A percentile compares a stretch with the other conserved stretches of the same genome.
Evolutionary conservation across 2,888 invertebrate species (phyloP).

Genomic region (Cryptocephalus moraei): DNA sequence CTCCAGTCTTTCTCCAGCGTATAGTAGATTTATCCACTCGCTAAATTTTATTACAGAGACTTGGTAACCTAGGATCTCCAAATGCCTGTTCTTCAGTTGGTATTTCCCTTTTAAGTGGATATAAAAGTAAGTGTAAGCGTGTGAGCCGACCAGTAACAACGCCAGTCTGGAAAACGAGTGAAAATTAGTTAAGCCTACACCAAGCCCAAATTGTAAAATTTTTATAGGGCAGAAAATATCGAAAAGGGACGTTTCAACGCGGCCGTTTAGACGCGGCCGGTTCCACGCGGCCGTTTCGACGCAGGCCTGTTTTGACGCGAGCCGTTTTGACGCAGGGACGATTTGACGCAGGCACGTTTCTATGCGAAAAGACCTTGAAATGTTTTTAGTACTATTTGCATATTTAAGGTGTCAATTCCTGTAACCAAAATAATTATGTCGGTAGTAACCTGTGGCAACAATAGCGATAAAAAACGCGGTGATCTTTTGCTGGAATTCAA

Average conservation of each 20-base stretch:
- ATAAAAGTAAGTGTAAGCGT: constrained; percentile 41
- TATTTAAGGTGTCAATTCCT: too few species aligned
- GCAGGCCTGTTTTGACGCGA: too few species aligned
- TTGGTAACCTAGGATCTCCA: constrained; percentile 54
- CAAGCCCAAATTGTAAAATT: background rate
- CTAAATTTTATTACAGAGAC: constrained; percentile 43
- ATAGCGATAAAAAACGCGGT: too few species aligned
- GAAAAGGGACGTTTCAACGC: background rate
- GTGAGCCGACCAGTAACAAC: constrained; percentile 38
- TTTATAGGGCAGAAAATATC: background rate
- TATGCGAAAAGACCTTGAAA: too few species aligned
- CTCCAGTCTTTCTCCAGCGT: constrained; percentile 41
- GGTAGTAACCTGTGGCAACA: too few species aligned
- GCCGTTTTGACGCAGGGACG: too few species aligned
- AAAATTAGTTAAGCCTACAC: background rate
- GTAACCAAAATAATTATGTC: too few species aligned
- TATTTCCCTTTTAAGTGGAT: constrained; percentile 41
- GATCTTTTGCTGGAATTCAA: too few species aligned
- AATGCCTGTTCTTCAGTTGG: constrained; percentile 45
- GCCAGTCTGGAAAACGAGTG: constrained; percentile 35
- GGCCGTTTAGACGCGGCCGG: too few species aligned
- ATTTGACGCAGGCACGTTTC: too few species aligned
- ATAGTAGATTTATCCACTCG: constrained; percentile 47
- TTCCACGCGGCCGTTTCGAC: too few species aligned
- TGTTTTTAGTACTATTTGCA: too few species aligned